A percentile compares a stretch with the other conserved stretches of the same genome.
These are phyloP conservation scores for Petrocephalus schoutedeni DNA, from an alignment of 2,797 vertebrate species.

Conservation along the genomic window DNA sequence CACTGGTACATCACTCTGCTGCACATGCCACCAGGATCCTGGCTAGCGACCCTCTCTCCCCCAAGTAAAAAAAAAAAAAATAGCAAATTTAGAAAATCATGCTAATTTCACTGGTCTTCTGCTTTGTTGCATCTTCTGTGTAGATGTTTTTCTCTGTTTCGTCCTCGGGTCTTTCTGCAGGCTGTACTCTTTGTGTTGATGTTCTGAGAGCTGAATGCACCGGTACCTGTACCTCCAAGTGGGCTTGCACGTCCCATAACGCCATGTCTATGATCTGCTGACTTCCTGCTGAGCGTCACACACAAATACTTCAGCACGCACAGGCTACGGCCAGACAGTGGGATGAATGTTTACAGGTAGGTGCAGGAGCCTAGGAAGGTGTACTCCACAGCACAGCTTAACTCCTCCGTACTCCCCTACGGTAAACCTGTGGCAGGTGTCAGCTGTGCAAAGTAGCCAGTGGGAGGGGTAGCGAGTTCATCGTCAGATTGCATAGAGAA, in stretches of 20 bases:
- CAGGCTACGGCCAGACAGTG: background rate
- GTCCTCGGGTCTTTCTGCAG: background rate
- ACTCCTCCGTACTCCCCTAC: background rate
- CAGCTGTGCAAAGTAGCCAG: background rate
- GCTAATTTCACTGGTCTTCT: background rate
- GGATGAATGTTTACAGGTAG: background rate
- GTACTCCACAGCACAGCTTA: background rate
- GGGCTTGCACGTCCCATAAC: background rate
- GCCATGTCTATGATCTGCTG: background rate
- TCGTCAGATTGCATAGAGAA: background rate
- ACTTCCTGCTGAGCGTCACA: background rate
- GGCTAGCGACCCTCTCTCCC: background rate
- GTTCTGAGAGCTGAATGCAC: background rate
- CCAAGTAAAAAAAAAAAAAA: background rate
- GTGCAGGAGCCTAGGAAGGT: background rate
- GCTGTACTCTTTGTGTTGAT: background rate
- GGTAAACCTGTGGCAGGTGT: background rate
- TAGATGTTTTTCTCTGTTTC: background rate
- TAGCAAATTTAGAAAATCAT: background rate
- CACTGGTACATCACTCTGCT: background rate
- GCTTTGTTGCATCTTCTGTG: background rate
- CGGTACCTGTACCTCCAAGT: background rate
- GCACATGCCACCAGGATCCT: background rate
- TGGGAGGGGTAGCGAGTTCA: background rate
- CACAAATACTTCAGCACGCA: background rate